Base-by-base conservation (phyloP, 2,888 invertebrate species). In the Eristalinus sepulchralis region DNA sequence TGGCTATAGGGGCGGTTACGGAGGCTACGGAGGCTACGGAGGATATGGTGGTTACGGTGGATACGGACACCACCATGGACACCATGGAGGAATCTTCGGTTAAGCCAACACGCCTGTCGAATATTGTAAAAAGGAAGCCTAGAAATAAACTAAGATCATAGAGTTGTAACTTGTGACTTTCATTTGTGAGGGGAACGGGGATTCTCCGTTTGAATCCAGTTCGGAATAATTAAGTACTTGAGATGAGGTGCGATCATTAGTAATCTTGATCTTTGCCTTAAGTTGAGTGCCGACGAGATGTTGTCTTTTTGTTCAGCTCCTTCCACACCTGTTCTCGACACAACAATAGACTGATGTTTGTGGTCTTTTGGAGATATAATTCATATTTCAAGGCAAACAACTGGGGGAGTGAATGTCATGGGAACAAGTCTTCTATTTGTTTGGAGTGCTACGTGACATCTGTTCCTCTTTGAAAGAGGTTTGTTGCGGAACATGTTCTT, bases 21-120 rank as follows among this genome's bases (percentile, higher is more conserved):
- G 66, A n/a, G 81, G 90, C 1, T 84, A 57, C 8, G 83, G 88
- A 9, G 88, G 72, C 4, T 71, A 70, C 1, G 75, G 80, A 11
- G 88, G 71, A 0, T 59, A 47, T 20, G 73, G 75, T 2, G 59
- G 67, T 9, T 83, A 88, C 1, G 63, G 83, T 2, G 72, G 83
- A 17, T 55, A 22, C 55, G 55, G 55, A 57, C 24, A 27, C 6
- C 63, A 63, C 17, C 63, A 63, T 20, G 31, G 53, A 20, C 53
- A 63, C 13, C 71, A 71, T 33, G 72, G 72, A 11, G 57, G 70
- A 36, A 53, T 63, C 62, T 34, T 34, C 31, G 72, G 72, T 9
- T 67, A 67, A 67, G 27, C 13, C 57, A 11, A 8, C 8, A 13
- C 13, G 9, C 13, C 10, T 13, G 10, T 5, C 4, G 63, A 63